Evolutionary conservation across 2,113 vertebrate species (phyloP).

Genomic region (Rhinoderma darwinii): DNA sequence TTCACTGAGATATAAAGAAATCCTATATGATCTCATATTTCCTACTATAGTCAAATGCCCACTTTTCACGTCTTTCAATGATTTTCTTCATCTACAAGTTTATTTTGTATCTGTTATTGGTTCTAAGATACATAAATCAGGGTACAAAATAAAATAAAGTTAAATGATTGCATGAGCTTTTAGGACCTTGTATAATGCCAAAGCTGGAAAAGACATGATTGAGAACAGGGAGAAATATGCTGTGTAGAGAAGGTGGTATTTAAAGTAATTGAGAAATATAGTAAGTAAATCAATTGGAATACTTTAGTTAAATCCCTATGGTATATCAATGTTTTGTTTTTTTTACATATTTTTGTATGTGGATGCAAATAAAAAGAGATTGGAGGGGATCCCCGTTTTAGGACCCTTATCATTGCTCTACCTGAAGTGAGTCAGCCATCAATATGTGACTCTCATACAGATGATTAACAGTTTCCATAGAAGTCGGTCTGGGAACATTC

Average conservation of each 20-base stretch:
- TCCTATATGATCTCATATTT: not conserved
- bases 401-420: too few relatives aligned
- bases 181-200: not conserved
- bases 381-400: not conserved
- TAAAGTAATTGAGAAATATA: slow-evolving; percentile 6
- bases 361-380: not conserved
- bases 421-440: too few relatives aligned
- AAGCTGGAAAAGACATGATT: not conserved
- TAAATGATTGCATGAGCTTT: not conserved
- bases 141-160: not conserved
- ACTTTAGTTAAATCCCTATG: not conserved
- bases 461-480: too few relatives aligned
- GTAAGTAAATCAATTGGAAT: not conserved
- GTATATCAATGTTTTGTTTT: not conserved
- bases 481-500: too few relatives aligned
- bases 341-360: not conserved
- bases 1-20: slow-evolving; percentile 15
- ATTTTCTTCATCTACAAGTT: not conserved
- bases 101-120: slow-evolving; percentile 1
- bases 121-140: not conserved
- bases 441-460: too few relatives aligned
- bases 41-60: not conserved
- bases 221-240: not conserved
- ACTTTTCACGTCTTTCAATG: not conserved
- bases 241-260: not conserved